Evolutionary conservation across 2,113 vertebrate genomes (phyloP), one percentile per base, ranked within the genome.

Genomic region (Ceuthmochares aereus): DNA sequence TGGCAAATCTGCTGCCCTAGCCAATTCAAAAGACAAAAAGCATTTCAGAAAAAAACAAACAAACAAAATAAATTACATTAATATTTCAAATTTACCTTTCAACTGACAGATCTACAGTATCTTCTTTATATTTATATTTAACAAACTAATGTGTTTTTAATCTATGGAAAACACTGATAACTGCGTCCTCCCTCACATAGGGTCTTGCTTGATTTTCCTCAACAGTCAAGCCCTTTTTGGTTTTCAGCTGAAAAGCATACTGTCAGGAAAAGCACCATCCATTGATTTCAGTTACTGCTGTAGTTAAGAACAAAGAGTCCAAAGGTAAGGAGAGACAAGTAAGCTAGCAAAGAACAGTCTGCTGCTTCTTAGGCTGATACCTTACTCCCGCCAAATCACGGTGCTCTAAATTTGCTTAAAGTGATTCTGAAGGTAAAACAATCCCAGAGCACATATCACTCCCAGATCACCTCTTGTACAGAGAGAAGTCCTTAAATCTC

Each of bases 171-270:
- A 68, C 20, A 43, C 11, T 12, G 19, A 5, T 63, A 84, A 30
- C 20, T 59, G 15, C 1, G 0, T n/a, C 16, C 22, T 59, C 4
- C 14, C 23, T 1, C 10, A 47, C 25, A 37, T 0, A 34, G 7
- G 8, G 11, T 37, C 19, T 91, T 78, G 49, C 14, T 34, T 42
- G 7, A 64, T 87, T 43, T 84, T 72, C 43, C 42, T 40, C 18
- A 78, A 16, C 14, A n/a, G 22, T 60, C 25, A 60, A 75, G n/a
- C 8, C 70, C 25, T 60, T 67, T 19, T 56, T 43, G 4, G 5
- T 66, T 86, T 83, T 40, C 69, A 84, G 8, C 0, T 10, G 4
- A 89, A 78, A 25, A 67, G 4, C 8, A 67, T 5, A 25, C 10
- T 69, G 21, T 14, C 15, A 14, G 37, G 30, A 85, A 90, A 73